Evolutionary conservation across 2,797 vertebrate species (phyloP).

Genomic region (Myoxocephalus aenaeus): DNA sequence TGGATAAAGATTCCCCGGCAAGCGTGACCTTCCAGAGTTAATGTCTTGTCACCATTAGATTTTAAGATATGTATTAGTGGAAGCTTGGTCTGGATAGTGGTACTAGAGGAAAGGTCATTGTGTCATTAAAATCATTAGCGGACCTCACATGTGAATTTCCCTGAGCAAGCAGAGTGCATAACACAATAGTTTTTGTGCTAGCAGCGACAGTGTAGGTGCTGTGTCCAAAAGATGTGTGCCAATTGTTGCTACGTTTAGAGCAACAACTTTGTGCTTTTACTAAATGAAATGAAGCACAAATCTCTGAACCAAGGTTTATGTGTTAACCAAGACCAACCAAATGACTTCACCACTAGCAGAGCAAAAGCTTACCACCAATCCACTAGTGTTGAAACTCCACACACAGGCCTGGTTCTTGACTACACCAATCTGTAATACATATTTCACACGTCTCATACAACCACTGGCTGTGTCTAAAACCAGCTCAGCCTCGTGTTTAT

Average conservation of each 20-base stretch:
- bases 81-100: not conserved
- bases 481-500: slow-evolving; percentile 7
- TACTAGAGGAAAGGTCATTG: not conserved
- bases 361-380: not conserved
- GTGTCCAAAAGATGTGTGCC: not conserved
- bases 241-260: not conserved
- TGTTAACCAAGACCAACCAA: slow-evolving; percentile 6
- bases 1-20: not conserved
- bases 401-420: not conserved
- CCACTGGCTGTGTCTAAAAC: not conserved
- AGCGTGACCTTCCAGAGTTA: not conserved
- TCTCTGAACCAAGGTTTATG: not conserved
- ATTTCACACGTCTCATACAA: slow-evolving; percentile 6
- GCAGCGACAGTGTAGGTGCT: not conserved
- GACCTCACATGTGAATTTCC: not conserved
- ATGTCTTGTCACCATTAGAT: not conserved
- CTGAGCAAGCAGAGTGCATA: not conserved
- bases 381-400: too few relatives aligned
- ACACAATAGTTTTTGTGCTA: not conserved
- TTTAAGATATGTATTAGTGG: not conserved
- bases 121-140: not conserved
- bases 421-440: not conserved
- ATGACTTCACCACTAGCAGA: not conserved
- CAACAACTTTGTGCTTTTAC: not conserved
- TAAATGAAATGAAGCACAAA: not conserved